These are phyloP conservation scores for Furnarius figulus DNA, from an alignment of 2,113 vertebrate genomes.

Conservation along the genomic window DNA sequence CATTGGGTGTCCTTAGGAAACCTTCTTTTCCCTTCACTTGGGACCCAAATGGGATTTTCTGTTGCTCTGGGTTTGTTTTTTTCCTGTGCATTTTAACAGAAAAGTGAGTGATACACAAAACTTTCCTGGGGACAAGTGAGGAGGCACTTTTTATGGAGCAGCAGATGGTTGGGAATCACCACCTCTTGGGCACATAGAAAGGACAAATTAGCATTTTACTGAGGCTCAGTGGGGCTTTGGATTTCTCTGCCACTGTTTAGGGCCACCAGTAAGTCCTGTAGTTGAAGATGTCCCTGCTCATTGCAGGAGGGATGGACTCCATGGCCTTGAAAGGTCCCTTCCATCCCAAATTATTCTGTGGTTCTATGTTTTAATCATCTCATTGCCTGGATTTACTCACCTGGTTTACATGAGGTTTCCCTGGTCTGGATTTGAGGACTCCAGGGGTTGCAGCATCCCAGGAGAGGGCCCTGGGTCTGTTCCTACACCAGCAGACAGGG, in stretches of 20 bases:
- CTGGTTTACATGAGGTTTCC: neutral
- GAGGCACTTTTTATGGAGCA: neutral
- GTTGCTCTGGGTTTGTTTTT: neutral
- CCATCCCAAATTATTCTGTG: neutral
- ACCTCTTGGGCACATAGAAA: neutral
- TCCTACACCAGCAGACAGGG: neutral
- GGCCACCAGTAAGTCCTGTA: too few relatives aligned
- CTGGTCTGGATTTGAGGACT: neutral
- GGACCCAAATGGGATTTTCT: neutral
- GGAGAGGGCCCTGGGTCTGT: neutral
- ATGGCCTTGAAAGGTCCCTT: neutral
- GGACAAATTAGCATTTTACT: neutral
- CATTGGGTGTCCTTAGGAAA: neutral
- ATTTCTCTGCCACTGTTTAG: neutral
- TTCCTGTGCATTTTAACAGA: neutral
- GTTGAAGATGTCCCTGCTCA: neutral
- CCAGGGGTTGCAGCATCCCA: neutral
- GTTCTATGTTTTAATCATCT: neutral
- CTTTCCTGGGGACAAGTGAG: neutral
- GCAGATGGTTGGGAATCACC: neutral
- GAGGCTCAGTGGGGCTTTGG: neutral
- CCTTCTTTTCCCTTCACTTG: neutral
- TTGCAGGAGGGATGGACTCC: neutral
- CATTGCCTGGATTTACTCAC: neutral
- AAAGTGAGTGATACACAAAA: neutral